Evolutionary conservation across 1,140 invertebrate species (phyloP), one percentile per base, ranked within the genome.

Genomic region (Cydia amplana): DNA sequence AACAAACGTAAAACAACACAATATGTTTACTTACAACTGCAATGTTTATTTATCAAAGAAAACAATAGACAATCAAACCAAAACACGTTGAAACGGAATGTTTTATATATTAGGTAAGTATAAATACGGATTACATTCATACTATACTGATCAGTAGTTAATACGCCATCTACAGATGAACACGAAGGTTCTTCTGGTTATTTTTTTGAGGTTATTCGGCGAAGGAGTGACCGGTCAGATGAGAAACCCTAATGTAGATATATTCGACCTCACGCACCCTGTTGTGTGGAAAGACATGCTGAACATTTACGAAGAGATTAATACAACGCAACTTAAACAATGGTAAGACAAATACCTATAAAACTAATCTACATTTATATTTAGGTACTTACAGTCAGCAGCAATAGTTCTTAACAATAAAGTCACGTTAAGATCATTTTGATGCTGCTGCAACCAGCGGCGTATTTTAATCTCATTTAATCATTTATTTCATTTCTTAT

Each of bases 241-340:
- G 1, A 40, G 7, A n/a, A 12, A 64, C 16, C 25, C 49, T 18
- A 55, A 74, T 46, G 87, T 90, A 63, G 78, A 84, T 36, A 77
- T 90, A 1, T 76, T 82, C 0, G 88, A 90, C 75, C 72, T 90
- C 16, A 83, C 83, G 0, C 76, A 77, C 7, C 83, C 86, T 0
- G 87, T 85, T 0, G 82, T 72, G 16, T 87, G 86, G 87, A 79
- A 77, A 9, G 82, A 83, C 20, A 20, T 90, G 28, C 65, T 77
- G 5, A 74, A 83, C 2, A 85, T 83, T 73, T 60, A 60, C 20
- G 18, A 23, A 60, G 55, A 23, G 20, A 23, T 60, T 87, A 32
- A 32, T 32, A 83, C 74, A 76, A 76, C 7, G 83, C 86, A 85
- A 4, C 2, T 4, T n/a, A 87, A 80, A 36, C 74, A 80, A 67